These are phyloP conservation scores for Podiceps cristatus DNA, from an alignment of 2,113 vertebrate genomes.

Conservation along the genomic window DNA sequence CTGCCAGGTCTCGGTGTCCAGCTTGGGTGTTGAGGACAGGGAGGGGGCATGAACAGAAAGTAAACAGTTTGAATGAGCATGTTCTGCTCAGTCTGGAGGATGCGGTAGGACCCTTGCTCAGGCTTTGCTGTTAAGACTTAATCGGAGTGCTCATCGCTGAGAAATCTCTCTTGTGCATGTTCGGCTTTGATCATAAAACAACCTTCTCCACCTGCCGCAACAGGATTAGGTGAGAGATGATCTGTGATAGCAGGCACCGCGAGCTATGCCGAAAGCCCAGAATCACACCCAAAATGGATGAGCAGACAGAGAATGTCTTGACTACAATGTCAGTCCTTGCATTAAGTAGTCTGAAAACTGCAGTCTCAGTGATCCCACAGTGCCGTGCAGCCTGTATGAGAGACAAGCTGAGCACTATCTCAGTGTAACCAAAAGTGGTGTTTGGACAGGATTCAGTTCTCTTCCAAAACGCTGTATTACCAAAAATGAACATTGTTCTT, in stretches of 20 bases:
- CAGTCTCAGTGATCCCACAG: fast-evolving
- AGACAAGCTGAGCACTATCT: not conserved
- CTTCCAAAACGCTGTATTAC: not conserved
- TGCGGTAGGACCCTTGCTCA: not conserved
- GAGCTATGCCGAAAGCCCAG: not conserved
- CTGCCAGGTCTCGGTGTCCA: fast-evolving
- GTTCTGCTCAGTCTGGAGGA: not conserved
- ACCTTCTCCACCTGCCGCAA: not conserved
- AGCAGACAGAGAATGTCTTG: not conserved
- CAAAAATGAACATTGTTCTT: not conserved
- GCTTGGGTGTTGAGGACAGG: not conserved
- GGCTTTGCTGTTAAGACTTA: not conserved
- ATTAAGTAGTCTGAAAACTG: not conserved
- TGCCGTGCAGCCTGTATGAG: not conserved
- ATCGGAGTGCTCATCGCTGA: not conserved
- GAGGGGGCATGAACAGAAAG: not conserved
- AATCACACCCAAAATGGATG: not conserved
- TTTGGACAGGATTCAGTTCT: not conserved
- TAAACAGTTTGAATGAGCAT: not conserved
- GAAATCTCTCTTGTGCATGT: not conserved
- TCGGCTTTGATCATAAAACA: not conserved
- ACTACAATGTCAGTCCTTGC: not conserved
- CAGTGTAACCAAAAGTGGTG: not conserved
- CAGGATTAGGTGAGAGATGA: not conserved
- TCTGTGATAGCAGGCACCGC: not conserved